A percentile compares a stretch with the other conserved stretches of the same genome.
Conservation (phyloP, 2,113 vertebrate genomes). For the Numenius arquata region DNA sequence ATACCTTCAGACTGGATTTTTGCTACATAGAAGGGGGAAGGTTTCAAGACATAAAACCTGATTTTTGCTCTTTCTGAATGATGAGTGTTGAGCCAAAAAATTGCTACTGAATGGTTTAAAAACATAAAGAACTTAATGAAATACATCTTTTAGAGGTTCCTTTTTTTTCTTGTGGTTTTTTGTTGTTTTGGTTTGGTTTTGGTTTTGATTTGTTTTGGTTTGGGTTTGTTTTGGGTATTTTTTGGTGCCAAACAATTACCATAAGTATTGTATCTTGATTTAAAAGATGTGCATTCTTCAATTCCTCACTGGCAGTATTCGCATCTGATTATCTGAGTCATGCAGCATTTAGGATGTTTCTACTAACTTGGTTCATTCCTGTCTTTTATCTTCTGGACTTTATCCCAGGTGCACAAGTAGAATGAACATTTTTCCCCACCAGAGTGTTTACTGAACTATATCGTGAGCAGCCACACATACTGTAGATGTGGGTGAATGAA, state of each 20-base stretch:
- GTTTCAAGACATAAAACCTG: background rate
- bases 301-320: background rate
- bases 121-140: background rate
- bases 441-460: background rate
- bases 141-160: background rate
- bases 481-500: background rate
- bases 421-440: background rate
- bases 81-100: accelerated
- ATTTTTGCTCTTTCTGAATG: background rate
- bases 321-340: background rate
- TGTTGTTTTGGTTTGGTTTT: too few relatives aligned
- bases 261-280: background rate
- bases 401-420: background rate
- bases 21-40: background rate
- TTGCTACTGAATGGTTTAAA: accelerated
- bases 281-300: background rate
- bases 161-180: too few relatives aligned
- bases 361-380: background rate
- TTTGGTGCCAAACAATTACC: background rate
- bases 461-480: background rate
- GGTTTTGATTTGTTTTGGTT: too few relatives aligned
- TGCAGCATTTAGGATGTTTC: background rate
- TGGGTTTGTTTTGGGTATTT: background rate
- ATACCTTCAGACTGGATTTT: background rate
- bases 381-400: background rate